phyloP scores from a whole-genome alignment of 1,140 invertebrate species.

The Tetramorium parvispinum region DNA sequence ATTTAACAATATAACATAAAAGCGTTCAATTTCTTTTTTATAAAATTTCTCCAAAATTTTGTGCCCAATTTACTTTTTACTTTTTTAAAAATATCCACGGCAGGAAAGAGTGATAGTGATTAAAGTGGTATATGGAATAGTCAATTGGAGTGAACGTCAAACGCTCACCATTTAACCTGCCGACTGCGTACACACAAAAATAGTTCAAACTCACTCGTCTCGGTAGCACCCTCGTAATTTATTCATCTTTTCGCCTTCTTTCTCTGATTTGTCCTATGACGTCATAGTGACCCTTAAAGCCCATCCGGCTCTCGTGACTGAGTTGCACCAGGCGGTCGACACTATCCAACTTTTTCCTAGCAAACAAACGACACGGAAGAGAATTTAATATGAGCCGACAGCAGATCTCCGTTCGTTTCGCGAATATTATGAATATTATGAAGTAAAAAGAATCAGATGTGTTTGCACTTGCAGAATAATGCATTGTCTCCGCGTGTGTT shows the following conservation, averaged over 20 bases:
- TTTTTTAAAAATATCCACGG: background rate
- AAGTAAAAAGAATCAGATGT: constrained; percentile 38
- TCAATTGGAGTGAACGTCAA: background rate
- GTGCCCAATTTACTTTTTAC: background rate
- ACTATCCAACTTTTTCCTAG: constrained; percentile 31
- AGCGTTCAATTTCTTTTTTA: background rate
- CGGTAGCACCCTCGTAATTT: constrained; percentile 38
- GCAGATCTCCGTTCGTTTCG: constrained; percentile 40
- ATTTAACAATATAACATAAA: background rate
- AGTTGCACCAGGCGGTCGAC: constrained; percentile 15
- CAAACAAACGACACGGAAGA: constrained; percentile 57
- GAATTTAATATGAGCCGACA: constrained; percentile 56
- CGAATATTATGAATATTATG: constrained; percentile 44
- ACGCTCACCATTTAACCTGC: constrained; percentile 3
- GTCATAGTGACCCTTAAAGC: constrained; percentile 43
- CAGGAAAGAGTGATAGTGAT: background rate
- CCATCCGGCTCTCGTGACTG: constrained; percentile 12
- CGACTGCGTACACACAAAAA: constrained; percentile 15
- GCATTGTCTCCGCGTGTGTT: constrained; percentile 7
- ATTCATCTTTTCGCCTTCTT: constrained; percentile 49
- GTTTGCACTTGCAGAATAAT: constrained; percentile 48
- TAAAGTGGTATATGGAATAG: background rate
- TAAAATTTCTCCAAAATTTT: background rate
- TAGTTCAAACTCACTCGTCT: constrained; percentile 6
- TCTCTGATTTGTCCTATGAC: constrained; percentile 46